phyloP scores from a whole-genome alignment of 1,140 invertebrate genomes.

The Euura saliciscinereae region DNA sequence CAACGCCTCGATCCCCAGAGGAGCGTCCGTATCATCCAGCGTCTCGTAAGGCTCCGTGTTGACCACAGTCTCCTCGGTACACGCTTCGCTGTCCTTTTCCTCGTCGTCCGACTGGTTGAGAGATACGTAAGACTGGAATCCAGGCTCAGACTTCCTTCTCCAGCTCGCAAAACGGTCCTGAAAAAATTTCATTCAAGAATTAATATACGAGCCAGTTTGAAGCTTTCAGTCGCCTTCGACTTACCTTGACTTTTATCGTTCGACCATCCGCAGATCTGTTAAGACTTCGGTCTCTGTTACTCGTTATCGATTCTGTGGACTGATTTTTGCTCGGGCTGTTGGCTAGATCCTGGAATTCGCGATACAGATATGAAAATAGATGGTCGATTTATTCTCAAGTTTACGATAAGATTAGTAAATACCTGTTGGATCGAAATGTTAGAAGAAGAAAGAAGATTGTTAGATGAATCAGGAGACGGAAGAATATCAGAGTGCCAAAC shows the following conservation, averaged over 20 bases:
- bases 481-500: background rate
- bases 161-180: slow-evolving; percentile 63
- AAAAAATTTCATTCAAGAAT: background rate
- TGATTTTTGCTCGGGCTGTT: slow-evolving; percentile 44
- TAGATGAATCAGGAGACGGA: background rate
- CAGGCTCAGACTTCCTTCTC: slow-evolving; percentile 76
- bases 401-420: no score
- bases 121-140: slow-evolving; percentile 58
- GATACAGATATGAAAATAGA: background rate
- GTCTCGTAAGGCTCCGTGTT: slow-evolving; percentile 4
- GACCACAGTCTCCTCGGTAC: slow-evolving; percentile 3
- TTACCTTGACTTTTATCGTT: slow-evolving; percentile 52
- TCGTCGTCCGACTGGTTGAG: slow-evolving; percentile 52
- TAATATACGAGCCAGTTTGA: background rate
- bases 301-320: slow-evolving; percentile 36
- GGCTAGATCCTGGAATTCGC: slow-evolving; percentile 44
- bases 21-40: background rate
- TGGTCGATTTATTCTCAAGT: background rate
- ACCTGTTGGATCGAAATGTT: background rate
- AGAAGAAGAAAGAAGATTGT: background rate
- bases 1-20: background rate
- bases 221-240: background rate
- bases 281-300: slow-evolving; percentile 50
- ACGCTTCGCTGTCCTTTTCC: slow-evolving; percentile 31
- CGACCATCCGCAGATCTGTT: slow-evolving; percentile 50